Conservation (phyloP, 2,113 vertebrate genomes). For the Calidris pugnax region DNA sequence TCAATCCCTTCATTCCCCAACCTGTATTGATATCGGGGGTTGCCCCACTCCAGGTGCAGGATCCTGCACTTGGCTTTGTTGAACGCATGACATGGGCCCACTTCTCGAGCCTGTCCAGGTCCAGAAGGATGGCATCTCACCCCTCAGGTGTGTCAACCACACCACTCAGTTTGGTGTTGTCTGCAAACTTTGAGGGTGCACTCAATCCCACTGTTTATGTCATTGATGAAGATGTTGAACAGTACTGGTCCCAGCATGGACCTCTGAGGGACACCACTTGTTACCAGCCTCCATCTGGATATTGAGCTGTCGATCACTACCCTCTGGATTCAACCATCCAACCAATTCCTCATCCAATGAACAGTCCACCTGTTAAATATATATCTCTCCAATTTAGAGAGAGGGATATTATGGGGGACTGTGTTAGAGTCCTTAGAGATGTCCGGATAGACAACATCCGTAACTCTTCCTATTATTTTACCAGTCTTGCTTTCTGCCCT, state of each 20-base stretch:
- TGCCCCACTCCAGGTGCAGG: background rate
- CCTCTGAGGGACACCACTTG: background rate
- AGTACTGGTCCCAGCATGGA: background rate
- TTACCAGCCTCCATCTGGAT: background rate
- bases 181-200: background rate
- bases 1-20: background rate
- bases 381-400: background rate
- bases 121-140: background rate
- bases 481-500: background rate
- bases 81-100: background rate
- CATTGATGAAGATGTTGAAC: background rate
- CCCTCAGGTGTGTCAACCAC: background rate
- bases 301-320: background rate
- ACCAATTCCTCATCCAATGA: background rate
- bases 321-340: background rate
- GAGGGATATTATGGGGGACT: background rate
- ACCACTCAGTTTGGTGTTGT: background rate
- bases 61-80: background rate
- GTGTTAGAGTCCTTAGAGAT: background rate
- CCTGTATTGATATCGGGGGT: background rate
- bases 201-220: background rate
- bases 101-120: background rate
- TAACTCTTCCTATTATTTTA: background rate
- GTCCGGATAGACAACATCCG: background rate
- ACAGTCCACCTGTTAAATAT: background rate